These are phyloP conservation scores for Dynastes tityus DNA, from an alignment of 2,888 invertebrate genomes.

Conservation along the genomic window DNA sequence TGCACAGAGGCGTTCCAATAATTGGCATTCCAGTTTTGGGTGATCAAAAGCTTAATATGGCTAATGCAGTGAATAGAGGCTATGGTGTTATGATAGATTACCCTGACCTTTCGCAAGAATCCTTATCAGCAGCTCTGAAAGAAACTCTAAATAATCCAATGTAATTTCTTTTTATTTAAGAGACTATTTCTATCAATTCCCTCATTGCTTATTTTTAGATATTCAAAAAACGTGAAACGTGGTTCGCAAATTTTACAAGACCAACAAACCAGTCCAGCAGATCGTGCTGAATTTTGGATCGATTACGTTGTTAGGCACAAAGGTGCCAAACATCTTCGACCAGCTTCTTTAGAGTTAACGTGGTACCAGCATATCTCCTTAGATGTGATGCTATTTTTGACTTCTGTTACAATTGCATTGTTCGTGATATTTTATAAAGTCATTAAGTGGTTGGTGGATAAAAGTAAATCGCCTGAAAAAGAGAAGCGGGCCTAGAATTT, in stretches of 20 bases:
- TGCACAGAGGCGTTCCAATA: slow-evolving; percentile 46
- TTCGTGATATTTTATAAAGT: slow-evolving; percentile 18
- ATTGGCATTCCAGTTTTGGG: slow-evolving; percentile 47
- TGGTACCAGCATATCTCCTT: slow-evolving; percentile 52
- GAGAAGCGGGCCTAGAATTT: no score
- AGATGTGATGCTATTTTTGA: slow-evolving; percentile 37
- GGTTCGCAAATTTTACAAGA: slow-evolving; percentile 52
- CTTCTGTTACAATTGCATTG: neutral
- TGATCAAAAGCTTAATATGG: slow-evolving; percentile 51
- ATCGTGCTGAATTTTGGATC: slow-evolving; percentile 55
- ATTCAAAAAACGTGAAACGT: slow-evolving; percentile 46
- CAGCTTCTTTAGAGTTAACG: slow-evolving; percentile 51
- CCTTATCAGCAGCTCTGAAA: slow-evolving; percentile 49
- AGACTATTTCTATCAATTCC: neutral
- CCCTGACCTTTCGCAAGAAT: slow-evolving; percentile 51
- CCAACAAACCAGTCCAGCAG: slow-evolving; percentile 50
- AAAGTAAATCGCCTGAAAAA: neutral
- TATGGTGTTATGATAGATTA: slow-evolving; percentile 53
- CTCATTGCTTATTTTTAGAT: slow-evolving; percentile 3
- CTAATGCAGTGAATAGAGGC: slow-evolving; percentile 52
- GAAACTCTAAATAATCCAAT: slow-evolving; percentile 55
- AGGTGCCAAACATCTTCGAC: slow-evolving; percentile 54
- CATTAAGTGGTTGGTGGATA: slow-evolving; percentile 4
- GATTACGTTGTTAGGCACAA: slow-evolving; percentile 55
- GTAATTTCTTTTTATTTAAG: slow-evolving; percentile 35